Evolutionary conservation across 1,140 invertebrate species (phyloP).

Genomic region (Agrypnia vestita): DNA sequence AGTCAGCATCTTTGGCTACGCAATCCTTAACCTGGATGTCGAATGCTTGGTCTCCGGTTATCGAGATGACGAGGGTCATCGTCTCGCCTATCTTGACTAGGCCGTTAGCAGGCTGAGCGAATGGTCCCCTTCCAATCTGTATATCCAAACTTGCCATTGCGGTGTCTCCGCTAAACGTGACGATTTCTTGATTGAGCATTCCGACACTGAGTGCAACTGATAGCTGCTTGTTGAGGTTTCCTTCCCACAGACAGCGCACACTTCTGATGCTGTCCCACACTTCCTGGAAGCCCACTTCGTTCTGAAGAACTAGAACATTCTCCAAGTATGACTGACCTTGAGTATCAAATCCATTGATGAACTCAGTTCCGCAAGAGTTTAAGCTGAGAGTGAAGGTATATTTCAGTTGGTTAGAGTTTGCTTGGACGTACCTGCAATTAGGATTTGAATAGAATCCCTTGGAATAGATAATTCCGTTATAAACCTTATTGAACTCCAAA

Average conservation of each 20-base stretch:
- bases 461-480: conserved; percentile 87
- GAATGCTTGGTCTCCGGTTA: conserved; percentile 86
- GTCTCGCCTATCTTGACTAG: conserved; percentile 88
- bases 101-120: conserved; percentile 82
- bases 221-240: conserved; percentile 83
- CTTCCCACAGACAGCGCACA: conserved; percentile 88
- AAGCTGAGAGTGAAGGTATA: conserved; percentile 84
- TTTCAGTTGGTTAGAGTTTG: conserved; percentile 79
- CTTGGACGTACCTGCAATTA: conserved; percentile 82
- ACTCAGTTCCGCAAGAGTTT: conserved; percentile 87
- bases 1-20: conserved; percentile 80
- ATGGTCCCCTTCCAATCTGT: conserved; percentile 85
- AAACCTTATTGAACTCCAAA: conserved; percentile 84
- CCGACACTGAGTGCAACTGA: conserved; percentile 84
- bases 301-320: conserved; percentile 86
- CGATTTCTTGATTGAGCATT: conserved; percentile 85
- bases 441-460: conserved; percentile 83
- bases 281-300: conserved; percentile 87
- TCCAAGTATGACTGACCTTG: conserved; percentile 86
- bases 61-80: conserved; percentile 87
- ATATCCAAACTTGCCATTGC: conserved; percentile 87
- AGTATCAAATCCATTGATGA: conserved; percentile 84
- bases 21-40: conserved; percentile 87
- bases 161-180: conserved; percentile 88
- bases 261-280: conserved; percentile 86